Evolutionary conservation across 2,113 vertebrate species (phyloP).

Genomic region (Halichoerus grypus): DNA sequence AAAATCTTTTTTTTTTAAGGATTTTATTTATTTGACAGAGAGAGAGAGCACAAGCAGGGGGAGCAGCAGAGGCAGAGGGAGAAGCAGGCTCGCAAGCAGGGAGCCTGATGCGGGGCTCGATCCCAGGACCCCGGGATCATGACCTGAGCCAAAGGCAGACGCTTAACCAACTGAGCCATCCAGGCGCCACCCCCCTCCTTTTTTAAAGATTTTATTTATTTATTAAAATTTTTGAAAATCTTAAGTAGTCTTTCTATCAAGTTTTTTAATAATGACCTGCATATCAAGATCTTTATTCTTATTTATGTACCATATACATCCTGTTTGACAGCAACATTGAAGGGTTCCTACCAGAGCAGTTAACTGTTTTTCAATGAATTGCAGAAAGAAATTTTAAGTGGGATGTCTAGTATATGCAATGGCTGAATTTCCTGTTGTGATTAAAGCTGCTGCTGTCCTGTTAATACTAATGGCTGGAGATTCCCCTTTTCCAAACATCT

Average conservation of each 20-base stretch:
- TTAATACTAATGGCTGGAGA: background rate
- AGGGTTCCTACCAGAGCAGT: background rate
- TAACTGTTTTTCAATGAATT: background rate
- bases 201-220: no score
- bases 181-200: no score
- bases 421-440: background rate
- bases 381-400: background rate
- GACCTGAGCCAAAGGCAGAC: no score
- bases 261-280: background rate
- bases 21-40: no score
- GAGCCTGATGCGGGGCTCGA: no score
- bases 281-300: background rate
- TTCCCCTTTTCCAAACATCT: background rate
- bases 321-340: background rate
- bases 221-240: background rate
- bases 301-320: background rate
- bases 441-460: background rate
- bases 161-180: no score
- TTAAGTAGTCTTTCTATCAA: background rate
- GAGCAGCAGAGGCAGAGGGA: no score
- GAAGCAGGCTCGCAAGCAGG: no score
- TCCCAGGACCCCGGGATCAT: no score
- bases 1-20: background rate
- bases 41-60: no score
- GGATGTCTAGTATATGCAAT: background rate